Evolutionary conservation across 1,140 invertebrate genomes (phyloP), one percentile per base, ranked within the genome.

Genomic region (Brachionus sp.): DNA sequence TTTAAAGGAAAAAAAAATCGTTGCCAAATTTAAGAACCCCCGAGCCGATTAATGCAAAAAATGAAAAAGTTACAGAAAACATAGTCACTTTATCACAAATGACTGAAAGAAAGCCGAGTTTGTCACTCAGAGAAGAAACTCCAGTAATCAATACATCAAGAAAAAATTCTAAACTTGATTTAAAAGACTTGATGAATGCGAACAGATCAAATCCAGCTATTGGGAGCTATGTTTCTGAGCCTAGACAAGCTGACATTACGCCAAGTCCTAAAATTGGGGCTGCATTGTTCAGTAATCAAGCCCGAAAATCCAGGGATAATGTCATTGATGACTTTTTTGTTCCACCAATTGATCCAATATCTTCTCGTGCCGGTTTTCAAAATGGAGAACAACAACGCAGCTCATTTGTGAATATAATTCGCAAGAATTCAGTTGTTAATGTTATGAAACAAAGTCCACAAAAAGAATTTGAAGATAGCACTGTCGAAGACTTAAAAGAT

Each of bases 391-490:
- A 37, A 70, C 37, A 33, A 6, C 33, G 35, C 6, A 39, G 33
- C 39, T 70, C 66, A 19, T 16, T 70, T 39, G 37, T 23, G 37
- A 70, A 70, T 39, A 37, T 70, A 70, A 37, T 70, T n/a, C 33
- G 66, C 33, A 35, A 19, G 7, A 70, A 70, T 70, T 70, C 66
- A 39, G 16, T 70, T 6, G 66, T 70, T n/a, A 42, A 70, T 66
- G 64, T 66, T 4, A 39, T 39, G 33, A 37, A 70, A 23, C 50
- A 57, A 57, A 57, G 3, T 57, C 50, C 19, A 7, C 50, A 57
- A 9, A 57, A 57, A 57, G 50, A 57, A 25, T 57, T 57, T 7
- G 50, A 39, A 37, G 66, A 37, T n/a, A 37, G 16, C 16, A 70
- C 33, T 16, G 33, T 39, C n/a, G 66, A 70, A 39, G 37, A 37